Evolutionary conservation across 2,797 vertebrate genomes (phyloP), one percentile per base, ranked within the genome.

Genomic region (Periophthalmus magnuspinnatus): DNA sequence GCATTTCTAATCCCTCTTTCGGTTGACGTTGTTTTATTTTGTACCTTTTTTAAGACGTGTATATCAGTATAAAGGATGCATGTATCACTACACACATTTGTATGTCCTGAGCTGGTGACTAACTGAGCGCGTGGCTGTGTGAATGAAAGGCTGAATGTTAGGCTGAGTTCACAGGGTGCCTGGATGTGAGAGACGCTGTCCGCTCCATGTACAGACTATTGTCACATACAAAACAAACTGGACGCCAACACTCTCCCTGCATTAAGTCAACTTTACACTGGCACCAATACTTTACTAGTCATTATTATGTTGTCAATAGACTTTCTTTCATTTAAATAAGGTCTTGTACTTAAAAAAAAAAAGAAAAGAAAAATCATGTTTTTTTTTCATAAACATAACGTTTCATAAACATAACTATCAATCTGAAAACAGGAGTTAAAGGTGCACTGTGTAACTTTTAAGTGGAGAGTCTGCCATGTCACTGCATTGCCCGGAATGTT

Each of bases 1-100:
- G 89, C 93, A 92, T 96, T 97, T 95, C 94, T 97, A 96, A 96
- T 95, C 94, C 93, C 90, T 90, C 87, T 83, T 86, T 89, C 91
- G 90, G 48, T 77, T 80, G 54, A 68, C 93, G 87, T 89, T 92
- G 84, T 93, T 91, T 90, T 82, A 81, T 88, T 90, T 93, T 74
- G 70, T 9, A 80, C 91, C 77, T 90, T 92, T 94, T 88, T 86
- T 86, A 93, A 92, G 94, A 94, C 90, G 84, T 90, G 90, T 92
- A 89, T 87, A 90, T 93, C 89, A 86, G 86, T 93, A 92, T 93
- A 93, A 91, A 80, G 90, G 90, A 92, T 96, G 96, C 95, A 96
- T 97, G 96, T 95, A 94, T 96, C 95, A 94, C 95, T 96, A 96
- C 94, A 91, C 81, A 86, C 80, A 73, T 85, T 90, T 88, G 88